Evolutionary conservation across 2,888 invertebrate genomes (phyloP).

Genomic region (Epinotia brunnichana): DNA sequence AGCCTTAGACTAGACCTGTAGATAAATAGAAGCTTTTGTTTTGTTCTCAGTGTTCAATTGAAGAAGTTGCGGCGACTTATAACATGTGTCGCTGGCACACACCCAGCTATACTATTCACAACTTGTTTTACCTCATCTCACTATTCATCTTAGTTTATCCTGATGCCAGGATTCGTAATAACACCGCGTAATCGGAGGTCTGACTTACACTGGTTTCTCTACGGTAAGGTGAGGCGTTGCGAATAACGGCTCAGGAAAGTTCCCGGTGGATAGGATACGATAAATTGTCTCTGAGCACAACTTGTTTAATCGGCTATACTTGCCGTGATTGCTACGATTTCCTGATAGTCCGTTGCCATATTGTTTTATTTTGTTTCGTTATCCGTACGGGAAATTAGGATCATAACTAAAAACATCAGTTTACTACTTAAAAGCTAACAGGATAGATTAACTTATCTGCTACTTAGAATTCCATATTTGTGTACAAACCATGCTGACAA

Average conservation of each 20-base stretch:
- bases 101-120: slow-evolving; percentile 16
- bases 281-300: slow-evolving; percentile 50
- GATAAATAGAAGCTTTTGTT: slow-evolving; percentile 37
- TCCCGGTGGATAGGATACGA: slow-evolving; percentile 51
- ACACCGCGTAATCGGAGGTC: background rate
- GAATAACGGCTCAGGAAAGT: slow-evolving; percentile 43
- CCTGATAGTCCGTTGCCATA: background rate
- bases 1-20: slow-evolving; percentile 19
- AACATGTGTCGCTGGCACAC: slow-evolving; percentile 47
- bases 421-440: too few species aligned
- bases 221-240: background rate
- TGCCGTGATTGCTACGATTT: slow-evolving; percentile 10
- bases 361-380: background rate
- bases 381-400: background rate
- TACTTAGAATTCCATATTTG: background rate
- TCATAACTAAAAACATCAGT: background rate
- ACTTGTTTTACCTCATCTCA: background rate
- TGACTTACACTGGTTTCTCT: background rate
- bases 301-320: slow-evolving; percentile 39
- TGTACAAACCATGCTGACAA: background rate
- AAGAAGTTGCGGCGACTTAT: slow-evolving; percentile 45
- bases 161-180: too few species aligned
- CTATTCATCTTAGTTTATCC: background rate
- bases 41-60: slow-evolving; percentile 46
- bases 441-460: background rate